A percentile compares a stretch with the other conserved stretches of the same genome.
Conservation (phyloP, 2,888 invertebrate genomes). For the Lasioglossum villosulum region DNA sequence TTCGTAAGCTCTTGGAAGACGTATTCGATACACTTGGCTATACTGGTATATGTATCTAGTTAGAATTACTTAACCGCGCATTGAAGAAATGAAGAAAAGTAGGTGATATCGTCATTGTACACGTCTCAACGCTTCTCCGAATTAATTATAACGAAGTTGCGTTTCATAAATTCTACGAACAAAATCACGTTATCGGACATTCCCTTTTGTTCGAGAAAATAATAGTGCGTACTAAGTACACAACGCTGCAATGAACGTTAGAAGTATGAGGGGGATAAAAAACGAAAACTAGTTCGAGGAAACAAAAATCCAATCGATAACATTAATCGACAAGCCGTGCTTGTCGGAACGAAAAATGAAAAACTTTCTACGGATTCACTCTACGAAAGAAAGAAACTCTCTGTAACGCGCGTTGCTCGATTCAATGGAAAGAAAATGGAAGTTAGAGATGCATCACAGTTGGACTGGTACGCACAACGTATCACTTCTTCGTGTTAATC, state of each 20-base stretch:
- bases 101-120: slow-evolving; percentile 23
- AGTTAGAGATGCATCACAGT: slow-evolving; percentile 17
- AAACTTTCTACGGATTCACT: slow-evolving; percentile 12
- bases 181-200: slow-evolving; percentile 36
- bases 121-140: slow-evolving; percentile 33
- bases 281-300: slow-evolving; percentile 17
- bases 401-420: slow-evolving; percentile 21
- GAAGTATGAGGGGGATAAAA: neutral
- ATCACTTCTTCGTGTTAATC: slow-evolving; percentile 42
- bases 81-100: slow-evolving; percentile 26
- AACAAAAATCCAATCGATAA: slow-evolving; percentile 26
- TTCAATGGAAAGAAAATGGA: neutral
- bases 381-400: slow-evolving; percentile 11
- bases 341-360: slow-evolving; percentile 4
- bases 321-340: slow-evolving; percentile 2
- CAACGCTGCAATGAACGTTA: slow-evolving; percentile 11
- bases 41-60: slow-evolving; percentile 33
- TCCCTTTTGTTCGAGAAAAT: slow-evolving; percentile 35
- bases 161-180: slow-evolving; percentile 40
- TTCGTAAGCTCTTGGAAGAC: slow-evolving; percentile 40
- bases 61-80: slow-evolving; percentile 42
- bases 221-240: slow-evolving; percentile 20
- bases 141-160: slow-evolving; percentile 36
- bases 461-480: slow-evolving; percentile 53
- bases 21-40: slow-evolving; percentile 42